Conservation (phyloP, 2,113 vertebrate species). For the Miniopterus natalensis region DNA sequence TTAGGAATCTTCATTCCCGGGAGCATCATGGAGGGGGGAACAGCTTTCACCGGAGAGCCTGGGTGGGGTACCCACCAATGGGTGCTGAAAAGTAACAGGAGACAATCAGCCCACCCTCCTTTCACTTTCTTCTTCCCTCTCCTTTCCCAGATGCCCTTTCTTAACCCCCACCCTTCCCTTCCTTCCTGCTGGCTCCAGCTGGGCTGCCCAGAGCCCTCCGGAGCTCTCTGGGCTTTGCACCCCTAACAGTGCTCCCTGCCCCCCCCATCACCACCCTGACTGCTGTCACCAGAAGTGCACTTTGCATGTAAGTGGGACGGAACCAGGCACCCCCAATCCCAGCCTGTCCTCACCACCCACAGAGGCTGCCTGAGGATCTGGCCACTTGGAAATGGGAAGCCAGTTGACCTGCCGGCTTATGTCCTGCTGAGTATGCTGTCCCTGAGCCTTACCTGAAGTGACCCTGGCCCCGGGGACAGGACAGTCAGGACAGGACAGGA, state of each 20-base stretch:
- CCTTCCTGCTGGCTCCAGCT: not conserved
- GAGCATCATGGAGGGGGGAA: no score
- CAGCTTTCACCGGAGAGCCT: not conserved
- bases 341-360: not conserved
- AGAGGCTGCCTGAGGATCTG: not conserved
- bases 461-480: constrained; percentile 47
- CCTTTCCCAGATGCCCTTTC: not conserved
- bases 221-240: not conserved
- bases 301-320: not conserved
- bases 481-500: constrained; percentile 43
- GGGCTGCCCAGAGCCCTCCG: not conserved
- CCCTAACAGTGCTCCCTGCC: not conserved
- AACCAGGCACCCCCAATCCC: not conserved
- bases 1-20: not conserved
- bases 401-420: not conserved
- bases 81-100: not conserved
- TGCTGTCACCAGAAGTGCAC: not conserved
- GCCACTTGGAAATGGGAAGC: constrained; percentile 12
- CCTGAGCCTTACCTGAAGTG: constrained; percentile 64
- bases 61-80: not conserved
- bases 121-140: constrained; percentile 11
- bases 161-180: not conserved
- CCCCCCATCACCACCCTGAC: not conserved
- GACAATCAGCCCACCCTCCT: not conserved
- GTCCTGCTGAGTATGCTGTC: not conserved